A percentile compares a stretch with the other conserved stretches of the same genome.
Evolutionary conservation across 2,797 vertebrate genomes (phyloP).

Genomic region (Smutsia temminckii): DNA sequence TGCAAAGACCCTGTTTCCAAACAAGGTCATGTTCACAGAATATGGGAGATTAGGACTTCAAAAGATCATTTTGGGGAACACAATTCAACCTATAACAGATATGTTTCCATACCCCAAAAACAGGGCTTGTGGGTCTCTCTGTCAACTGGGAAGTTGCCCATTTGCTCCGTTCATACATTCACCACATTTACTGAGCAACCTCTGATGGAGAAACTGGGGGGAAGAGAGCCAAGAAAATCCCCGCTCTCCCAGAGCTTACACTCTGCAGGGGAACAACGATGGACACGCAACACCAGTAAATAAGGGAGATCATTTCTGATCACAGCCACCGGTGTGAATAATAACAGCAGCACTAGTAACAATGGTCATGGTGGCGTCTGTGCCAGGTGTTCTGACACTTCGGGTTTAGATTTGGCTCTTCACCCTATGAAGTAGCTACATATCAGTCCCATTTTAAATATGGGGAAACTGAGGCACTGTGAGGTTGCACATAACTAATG

Average conservation of each 20-base stretch:
- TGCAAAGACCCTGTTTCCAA: neutral
- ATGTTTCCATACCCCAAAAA: neutral
- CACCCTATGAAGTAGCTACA: neutral
- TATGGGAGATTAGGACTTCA: neutral
- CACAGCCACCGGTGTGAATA: accelerated
- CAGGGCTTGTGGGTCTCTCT: neutral
- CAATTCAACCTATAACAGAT: neutral
- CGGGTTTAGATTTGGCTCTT: neutral
- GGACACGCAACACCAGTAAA: neutral
- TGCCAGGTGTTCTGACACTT: neutral
- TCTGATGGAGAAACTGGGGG: neutral
- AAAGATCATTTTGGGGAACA: neutral
- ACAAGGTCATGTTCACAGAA: neutral
- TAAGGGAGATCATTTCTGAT: neutral
- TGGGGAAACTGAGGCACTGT: neutral
- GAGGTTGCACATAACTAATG: neutral
- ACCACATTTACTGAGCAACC: neutral
- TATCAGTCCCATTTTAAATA: neutral
- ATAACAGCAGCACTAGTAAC: neutral
- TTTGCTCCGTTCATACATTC: neutral
- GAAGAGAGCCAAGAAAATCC: neutral
- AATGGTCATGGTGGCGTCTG: accelerated
- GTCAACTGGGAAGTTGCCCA: neutral
- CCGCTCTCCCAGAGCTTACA: accelerated
- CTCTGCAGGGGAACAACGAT: neutral